phyloP scores from a whole-genome alignment of 2,797 vertebrate species.

The Perodicticus potto region DNA sequence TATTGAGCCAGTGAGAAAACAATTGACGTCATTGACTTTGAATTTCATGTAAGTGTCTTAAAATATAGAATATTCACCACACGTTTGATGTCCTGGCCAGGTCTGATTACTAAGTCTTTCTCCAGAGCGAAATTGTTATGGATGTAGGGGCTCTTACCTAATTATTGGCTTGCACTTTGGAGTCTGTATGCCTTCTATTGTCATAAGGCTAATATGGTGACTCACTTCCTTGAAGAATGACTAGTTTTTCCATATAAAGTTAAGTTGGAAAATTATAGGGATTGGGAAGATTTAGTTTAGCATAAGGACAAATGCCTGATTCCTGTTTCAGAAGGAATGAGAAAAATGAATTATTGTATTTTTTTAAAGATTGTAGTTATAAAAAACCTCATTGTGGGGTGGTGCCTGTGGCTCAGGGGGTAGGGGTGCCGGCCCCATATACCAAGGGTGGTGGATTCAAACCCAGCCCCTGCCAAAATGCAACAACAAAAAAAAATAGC shows the following conservation, averaged over 20 bases:
- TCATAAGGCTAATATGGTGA: not conserved
- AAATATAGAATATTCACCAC: not conserved
- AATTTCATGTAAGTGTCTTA: conserved; percentile 13
- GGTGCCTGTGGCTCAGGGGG: too few species aligned
- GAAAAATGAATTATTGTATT: conserved; percentile 12
- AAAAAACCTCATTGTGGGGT: not conserved
- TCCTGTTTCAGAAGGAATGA: conserved; percentile 53
- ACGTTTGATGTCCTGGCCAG: not conserved
- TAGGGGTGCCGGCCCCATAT: too few species aligned
- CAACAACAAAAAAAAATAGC: too few species aligned
- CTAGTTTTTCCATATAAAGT: not conserved
- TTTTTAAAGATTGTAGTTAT: not conserved
- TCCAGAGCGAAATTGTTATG: not conserved
- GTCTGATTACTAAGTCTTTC: not conserved
- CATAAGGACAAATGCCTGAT: not conserved
- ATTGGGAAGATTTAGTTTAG: conserved; percentile 41
- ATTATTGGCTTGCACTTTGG: not conserved
- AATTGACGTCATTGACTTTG: not conserved
- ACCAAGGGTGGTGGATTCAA: too few species aligned
- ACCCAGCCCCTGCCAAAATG: too few species aligned
- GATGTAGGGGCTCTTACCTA: not conserved
- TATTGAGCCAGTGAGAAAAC: conserved; percentile 11
- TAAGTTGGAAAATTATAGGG: conserved; percentile 43
- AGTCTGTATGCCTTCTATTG: not conserved
- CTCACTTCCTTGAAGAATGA: conserved; percentile 49